Percentiles rank a stretch among this genome's conserved stretches.
Evolutionary conservation across 2,797 vertebrate species (phyloP).

Genomic region (Luscinia megarhynchos): DNA sequence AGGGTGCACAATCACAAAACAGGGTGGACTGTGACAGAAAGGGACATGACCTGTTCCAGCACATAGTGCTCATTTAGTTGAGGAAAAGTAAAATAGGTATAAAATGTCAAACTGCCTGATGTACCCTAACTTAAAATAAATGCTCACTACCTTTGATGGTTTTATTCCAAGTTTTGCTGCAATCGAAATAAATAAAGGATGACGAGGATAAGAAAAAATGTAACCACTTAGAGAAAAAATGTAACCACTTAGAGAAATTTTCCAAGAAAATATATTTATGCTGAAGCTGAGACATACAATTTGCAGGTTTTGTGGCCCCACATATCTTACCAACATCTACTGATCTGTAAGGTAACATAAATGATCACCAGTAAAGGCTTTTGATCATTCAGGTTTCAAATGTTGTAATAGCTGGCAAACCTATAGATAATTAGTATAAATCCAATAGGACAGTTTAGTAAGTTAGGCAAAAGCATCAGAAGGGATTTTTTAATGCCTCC

Average conservation of each 20-base stretch:
- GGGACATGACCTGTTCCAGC: constrained; percentile 69
- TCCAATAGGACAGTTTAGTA: not conserved
- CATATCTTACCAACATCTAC: not conserved
- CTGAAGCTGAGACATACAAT: not conserved
- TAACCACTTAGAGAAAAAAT: not conserved
- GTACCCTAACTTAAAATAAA: constrained; percentile 53
- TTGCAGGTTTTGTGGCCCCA: not conserved
- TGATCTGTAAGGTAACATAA: not conserved
- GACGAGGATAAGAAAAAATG: not conserved
- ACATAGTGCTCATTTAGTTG: constrained; percentile 46
- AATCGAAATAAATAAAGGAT: not conserved
- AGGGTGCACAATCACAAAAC: constrained; percentile 62
- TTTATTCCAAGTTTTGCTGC: constrained; percentile 7
- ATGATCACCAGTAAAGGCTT: not conserved
- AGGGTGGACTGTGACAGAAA: constrained; percentile 70
- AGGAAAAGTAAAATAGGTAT: constrained; percentile 49
- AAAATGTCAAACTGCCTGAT: constrained; percentile 47
- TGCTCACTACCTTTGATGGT: not conserved
- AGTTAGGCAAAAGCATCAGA: not conserved
- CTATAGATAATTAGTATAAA: not conserved
- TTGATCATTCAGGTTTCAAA: not conserved
- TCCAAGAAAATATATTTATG: not conserved
- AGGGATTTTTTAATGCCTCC: not conserved
- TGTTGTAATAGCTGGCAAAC: not conserved
- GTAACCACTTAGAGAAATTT: not conserved